A percentile compares a stretch with the other conserved stretches of the same genome.
Conservation (phyloP, 2,797 vertebrate genomes). For the Euthynnus affinis region DNA sequence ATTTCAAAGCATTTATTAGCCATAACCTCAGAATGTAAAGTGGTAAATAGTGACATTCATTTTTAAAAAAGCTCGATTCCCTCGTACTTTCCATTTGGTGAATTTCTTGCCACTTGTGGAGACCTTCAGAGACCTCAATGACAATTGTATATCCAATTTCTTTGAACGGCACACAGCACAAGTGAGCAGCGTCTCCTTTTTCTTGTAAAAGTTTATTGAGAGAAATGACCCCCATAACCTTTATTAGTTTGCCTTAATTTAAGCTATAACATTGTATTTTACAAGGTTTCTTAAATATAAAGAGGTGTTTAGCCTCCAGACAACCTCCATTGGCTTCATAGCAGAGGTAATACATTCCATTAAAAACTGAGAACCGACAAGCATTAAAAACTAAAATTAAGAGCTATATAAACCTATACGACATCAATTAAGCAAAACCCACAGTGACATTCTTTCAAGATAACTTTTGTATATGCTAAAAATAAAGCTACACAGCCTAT, state of each 20-base stretch:
- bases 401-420: too few species aligned
- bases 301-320: neutral
- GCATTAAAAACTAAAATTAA: too few species aligned
- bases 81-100: accelerated
- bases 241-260: neutral
- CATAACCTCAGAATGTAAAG: neutral
- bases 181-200: neutral
- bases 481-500: too few species aligned
- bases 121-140: accelerated
- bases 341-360: neutral
- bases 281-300: neutral
- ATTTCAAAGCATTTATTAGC: neutral
- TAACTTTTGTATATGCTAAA: too few species aligned
- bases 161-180: neutral
- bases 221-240: neutral
- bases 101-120: neutral
- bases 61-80: accelerated
- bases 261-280: neutral
- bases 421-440: too few species aligned
- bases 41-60: too few species aligned
- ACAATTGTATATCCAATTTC: neutral
- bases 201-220: neutral
- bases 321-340: neutral
- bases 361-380: accelerated
- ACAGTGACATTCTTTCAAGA: too few species aligned